These are phyloP conservation scores for Metalampra italica DNA, from an alignment of 2,888 invertebrate genomes.

Conservation along the genomic window DNA sequence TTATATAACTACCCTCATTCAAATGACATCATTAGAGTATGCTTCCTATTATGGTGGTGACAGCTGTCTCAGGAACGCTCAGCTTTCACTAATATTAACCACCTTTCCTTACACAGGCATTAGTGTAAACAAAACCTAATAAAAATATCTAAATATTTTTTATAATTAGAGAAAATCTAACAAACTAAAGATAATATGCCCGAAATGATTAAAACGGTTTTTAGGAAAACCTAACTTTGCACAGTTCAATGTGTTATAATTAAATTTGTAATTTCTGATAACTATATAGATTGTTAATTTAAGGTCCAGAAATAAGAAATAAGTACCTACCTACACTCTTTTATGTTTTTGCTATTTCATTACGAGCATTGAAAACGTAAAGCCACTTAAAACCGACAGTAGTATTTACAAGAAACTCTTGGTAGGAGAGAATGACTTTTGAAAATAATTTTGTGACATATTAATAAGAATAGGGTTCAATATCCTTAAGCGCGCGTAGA, in stretches of 20 bases:
- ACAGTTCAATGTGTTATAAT: too few species aligned
- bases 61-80: conserved; percentile 15
- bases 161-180: too few species aligned
- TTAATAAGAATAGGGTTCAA: background rate
- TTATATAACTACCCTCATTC: conserved; percentile 47
- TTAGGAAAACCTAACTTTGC: too few species aligned
- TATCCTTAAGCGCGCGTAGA: background rate
- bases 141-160: too few species aligned
- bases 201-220: too few species aligned
- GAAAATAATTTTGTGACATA: background rate
- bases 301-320: too few species aligned
- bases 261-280: too few species aligned
- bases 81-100: background rate
- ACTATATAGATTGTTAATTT: too few species aligned
- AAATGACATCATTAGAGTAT: conserved; percentile 49
- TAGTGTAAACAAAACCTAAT: too few species aligned
- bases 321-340: too few species aligned
- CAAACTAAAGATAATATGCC: too few species aligned
- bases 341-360: too few species aligned
- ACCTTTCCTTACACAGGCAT: background rate
- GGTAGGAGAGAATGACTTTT: background rate
- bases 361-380: background rate
- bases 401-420: background rate
- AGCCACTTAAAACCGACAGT: background rate
- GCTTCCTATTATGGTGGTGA: conserved; percentile 26